Evolutionary conservation across 2,113 vertebrate species (phyloP), one percentile per base, ranked within the genome.

Genomic region (Patagioenas fasciata): DNA sequence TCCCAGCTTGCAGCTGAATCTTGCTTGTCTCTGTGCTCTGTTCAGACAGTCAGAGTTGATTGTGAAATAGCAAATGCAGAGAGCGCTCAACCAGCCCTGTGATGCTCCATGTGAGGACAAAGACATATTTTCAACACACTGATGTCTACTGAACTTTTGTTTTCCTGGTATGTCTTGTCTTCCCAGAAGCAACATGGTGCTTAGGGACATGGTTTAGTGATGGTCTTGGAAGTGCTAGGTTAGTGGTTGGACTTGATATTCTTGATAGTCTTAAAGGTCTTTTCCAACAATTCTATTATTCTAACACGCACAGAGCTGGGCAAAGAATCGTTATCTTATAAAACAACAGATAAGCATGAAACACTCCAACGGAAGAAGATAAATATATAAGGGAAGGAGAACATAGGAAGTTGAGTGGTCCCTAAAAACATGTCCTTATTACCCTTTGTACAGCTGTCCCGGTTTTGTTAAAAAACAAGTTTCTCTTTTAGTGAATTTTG

Each of bases 31-130:
- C 72, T 54, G 26, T 34, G 60, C 48, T 71, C 65, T 56, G 19
- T 58, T 78, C 1, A 21, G 48, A 17, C 56, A 60, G 53, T 21
- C 0, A 1, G n/a, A 88, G 32, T 60, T 5, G 1, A 51, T 8
- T 24, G 28, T 54, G 67, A 60, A 88, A 36, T 23, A 78, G 20
- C 48, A 71, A 86, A 60, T 2, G 4, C 51, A 78, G 50, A 54
- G 19, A 0, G 0, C 90, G 36, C 16, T 70, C 50, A 47, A n/a
- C 28, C 31, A 34, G 56, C 38, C 29, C 67, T 0, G 0, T 44
- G 80, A 67, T 1, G 16, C 47, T 19, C 34, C 0, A 0, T 6
- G 9, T 47, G 31, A 72, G 34, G 53, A 64, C n/a, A 61, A 81
- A 51, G 17, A 54, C 8, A 28, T 57, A 4, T 34, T 89, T 84